Evolutionary conservation across 2,888 invertebrate species (phyloP).

Genomic region (Pseudococcus jackbeardsleyi): DNA sequence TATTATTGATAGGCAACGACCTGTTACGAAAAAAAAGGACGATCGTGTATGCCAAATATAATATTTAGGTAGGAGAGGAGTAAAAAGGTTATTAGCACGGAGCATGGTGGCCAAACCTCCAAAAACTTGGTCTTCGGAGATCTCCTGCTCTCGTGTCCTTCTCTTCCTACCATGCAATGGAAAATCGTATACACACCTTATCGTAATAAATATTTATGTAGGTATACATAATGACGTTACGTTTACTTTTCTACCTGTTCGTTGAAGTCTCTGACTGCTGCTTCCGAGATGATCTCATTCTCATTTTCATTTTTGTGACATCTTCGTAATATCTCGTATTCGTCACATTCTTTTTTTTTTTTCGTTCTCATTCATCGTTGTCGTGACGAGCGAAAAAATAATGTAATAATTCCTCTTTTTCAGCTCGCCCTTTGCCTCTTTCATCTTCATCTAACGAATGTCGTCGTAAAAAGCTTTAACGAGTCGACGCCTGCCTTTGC

Average conservation of each 20-base stretch:
- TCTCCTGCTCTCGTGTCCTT: background rate
- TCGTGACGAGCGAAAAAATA: slow-evolving; percentile 15
- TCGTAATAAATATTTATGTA: background rate
- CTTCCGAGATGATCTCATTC: background rate
- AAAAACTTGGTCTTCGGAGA: background rate
- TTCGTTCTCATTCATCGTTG: background rate
- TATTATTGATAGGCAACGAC: slow-evolving; percentile 22
- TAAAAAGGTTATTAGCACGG: slow-evolving; percentile 16
- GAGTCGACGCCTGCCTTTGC: slow-evolving; percentile 20
- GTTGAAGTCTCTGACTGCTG: background rate
- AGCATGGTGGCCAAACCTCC: background rate
- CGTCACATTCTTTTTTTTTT: background rate
- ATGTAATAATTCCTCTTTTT: background rate
- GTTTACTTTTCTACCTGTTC: background rate
- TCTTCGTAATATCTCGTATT: background rate
- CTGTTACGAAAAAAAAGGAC: slow-evolving; percentile 23
- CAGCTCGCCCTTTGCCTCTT: background rate
- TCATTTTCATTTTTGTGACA: background rate
- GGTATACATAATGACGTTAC: background rate
- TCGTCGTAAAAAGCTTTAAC: slow-evolving; percentile 2
- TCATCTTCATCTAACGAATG: background rate
- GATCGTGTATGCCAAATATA: background rate
- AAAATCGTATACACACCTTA: background rate
- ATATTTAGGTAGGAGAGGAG: background rate
- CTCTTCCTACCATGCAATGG: background rate